Base-by-base conservation (phyloP, 2,797 vertebrate genomes). In the Meriones psammophilus region DNA sequence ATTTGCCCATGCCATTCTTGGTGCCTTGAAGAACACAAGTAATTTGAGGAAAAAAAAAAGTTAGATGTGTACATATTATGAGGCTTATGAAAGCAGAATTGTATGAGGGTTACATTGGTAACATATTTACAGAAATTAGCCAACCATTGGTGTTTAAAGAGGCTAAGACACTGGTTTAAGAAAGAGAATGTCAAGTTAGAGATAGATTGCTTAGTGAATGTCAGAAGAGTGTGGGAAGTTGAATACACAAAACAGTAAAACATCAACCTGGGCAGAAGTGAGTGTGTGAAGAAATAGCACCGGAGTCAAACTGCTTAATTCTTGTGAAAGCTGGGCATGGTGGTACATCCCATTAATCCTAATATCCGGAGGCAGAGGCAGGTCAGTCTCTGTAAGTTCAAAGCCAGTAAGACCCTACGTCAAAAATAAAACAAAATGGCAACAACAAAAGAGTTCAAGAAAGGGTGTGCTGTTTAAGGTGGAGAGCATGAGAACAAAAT, bases 1-100 rank as follows among this genome's bases (percentile, higher is more conserved):
- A 9, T 88, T 73, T 71, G 30, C 42, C 36, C 20, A 30, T 90
- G 33, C 86, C 71, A 88, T 77, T 93, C 88, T 88, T 58, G 89
- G 50, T 64, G 14, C 17, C 60, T 46, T 89, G 68, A 90, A 88
- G 84, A 78, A 90, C 20, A 78, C 42, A 78, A 66, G 46, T 76
- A 54, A 87, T 92, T 91, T 92, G 56, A 88, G 18, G 74, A 96
- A 79, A 46, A 66, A 97, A 79, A 54, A 66, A 94, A 90, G 60
- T 60, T 83, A 71, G 22, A 42, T 86, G 13, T 42, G 13, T 58
- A 46, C 64, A 88, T 92, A n/a, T 20, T 74, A 22, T 86, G 13
- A 83, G 13, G 71, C 12, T 92, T 66, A 58, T 22, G 15, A 74
- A 60, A 87, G 76, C 56, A 77, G 62, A 94, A 85, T 90, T 90